Conservation (phyloP, 1,140 invertebrate genomes). For the Calliphora vicina region DNA sequence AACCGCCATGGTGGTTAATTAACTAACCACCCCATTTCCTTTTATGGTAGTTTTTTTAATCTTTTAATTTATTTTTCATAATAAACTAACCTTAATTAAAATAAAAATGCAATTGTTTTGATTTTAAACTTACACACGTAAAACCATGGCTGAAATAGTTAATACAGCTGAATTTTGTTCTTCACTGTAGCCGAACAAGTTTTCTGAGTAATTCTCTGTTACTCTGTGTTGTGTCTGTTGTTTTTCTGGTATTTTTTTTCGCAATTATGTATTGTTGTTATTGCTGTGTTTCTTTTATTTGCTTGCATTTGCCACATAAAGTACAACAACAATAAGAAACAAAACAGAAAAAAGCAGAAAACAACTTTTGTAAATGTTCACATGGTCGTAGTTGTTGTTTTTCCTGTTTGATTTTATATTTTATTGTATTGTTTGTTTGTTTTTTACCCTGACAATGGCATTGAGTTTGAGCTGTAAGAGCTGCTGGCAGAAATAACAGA, state of each 20-base stretch:
- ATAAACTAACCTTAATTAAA: no score
- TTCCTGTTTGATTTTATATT: slow-evolving; percentile 39
- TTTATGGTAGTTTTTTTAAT: no score
- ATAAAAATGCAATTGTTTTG: no score
- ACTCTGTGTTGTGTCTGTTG: not conserved
- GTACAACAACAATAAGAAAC: slow-evolving; percentile 7
- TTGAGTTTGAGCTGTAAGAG: not conserved
- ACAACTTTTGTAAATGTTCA: slow-evolving; percentile 19
- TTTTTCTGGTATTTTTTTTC: slow-evolving; percentile 3
- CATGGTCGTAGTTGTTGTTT: slow-evolving; percentile 4
- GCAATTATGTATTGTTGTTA: not conserved
- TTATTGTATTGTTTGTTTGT: slow-evolving; percentile 48
- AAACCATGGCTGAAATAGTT: no score
- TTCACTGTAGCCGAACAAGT: not conserved
- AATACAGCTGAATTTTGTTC: no score
- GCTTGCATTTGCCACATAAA: not conserved
- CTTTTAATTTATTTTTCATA: no score
- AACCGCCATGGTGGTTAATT: no score
- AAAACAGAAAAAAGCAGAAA: not conserved
- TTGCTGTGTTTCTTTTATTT: not conserved
- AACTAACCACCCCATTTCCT: no score
- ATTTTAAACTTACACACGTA: no score
- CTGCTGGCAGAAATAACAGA: not conserved
- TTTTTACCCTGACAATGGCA: slow-evolving; percentile 28
- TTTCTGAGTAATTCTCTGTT: not conserved